Conservation (phyloP, 2,888 invertebrate species). For the Abrostola triplasia region DNA sequence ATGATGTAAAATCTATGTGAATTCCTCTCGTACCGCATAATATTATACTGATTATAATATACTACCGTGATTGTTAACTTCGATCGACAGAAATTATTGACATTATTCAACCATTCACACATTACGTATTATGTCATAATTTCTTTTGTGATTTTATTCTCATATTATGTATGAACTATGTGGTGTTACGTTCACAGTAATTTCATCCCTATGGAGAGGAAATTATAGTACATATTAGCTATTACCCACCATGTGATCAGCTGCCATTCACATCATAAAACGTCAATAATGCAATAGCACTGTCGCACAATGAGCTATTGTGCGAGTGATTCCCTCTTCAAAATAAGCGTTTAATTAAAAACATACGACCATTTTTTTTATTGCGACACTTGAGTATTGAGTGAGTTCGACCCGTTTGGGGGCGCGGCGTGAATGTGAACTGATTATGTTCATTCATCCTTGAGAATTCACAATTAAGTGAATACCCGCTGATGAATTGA, state of each 20-base stretch:
- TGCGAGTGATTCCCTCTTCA: conserved; percentile 67
- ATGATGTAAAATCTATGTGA: not conserved
- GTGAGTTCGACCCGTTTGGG: conserved; percentile 51
- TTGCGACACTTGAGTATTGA: conserved; percentile 56
- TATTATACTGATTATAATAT: conserved; percentile 8
- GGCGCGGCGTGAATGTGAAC: conserved; percentile 60
- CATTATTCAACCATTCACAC: conserved; percentile 55
- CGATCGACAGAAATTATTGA: conserved; percentile 49
- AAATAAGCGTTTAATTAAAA: conserved; percentile 75
- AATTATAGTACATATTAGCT: conserved; percentile 28
- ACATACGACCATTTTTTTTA: conserved; percentile 62
- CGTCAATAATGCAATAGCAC: conserved; percentile 66
- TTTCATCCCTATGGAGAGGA: conserved; percentile 5
- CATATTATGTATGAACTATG: conserved; percentile 45
- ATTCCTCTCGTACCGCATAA: not conserved
- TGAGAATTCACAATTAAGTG: conserved; percentile 60
- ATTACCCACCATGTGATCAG: conserved; percentile 31
- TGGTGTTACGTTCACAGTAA: conserved; percentile 10
- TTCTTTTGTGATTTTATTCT: conserved; percentile 57
- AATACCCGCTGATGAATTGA: conserved; percentile 69
- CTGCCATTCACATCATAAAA: conserved; percentile 62
- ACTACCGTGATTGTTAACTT: conserved; percentile 31
- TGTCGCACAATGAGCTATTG: conserved; percentile 73
- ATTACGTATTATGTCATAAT: conserved; percentile 58
- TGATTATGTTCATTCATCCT: conserved; percentile 70